phyloP scores from a whole-genome alignment of 2,113 vertebrate genomes.

The Nothoprocta pentlandii region DNA sequence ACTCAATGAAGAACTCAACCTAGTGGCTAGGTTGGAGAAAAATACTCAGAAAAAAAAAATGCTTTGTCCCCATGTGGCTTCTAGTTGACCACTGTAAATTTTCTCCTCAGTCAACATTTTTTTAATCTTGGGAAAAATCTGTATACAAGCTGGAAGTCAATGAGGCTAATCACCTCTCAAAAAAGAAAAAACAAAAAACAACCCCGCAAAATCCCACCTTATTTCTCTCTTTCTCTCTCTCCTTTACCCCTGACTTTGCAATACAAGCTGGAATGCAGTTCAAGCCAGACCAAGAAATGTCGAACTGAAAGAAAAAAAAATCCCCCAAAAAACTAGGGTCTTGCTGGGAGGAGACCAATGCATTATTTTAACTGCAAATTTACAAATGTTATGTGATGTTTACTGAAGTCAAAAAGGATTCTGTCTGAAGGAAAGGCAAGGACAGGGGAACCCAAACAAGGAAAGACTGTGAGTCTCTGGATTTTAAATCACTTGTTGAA shows the following conservation, averaged over 20 bases:
- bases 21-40: slow-evolving; percentile 78
- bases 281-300: not conserved
- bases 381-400: not conserved
- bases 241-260: not conserved
- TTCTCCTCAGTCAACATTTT: slow-evolving; percentile 75
- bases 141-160: not conserved
- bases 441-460: not conserved
- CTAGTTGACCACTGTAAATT: slow-evolving; percentile 69
- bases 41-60: slow-evolving; percentile 80
- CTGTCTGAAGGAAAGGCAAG: not conserved
- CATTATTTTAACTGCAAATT: not conserved
- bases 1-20: slow-evolving; percentile 78
- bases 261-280: not conserved
- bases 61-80: slow-evolving; percentile 70
- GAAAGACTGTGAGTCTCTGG: not conserved
- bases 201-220: not conserved
- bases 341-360: not conserved
- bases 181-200: not conserved
- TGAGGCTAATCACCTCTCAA: not conserved
- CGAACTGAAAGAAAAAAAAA: not conserved
- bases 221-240: not conserved
- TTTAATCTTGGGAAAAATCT: slow-evolving; percentile 82
- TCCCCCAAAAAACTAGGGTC: not conserved
- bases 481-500: not conserved
- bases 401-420: not conserved